Percentiles rank a stretch among this genome's conserved stretches.
These are phyloP conservation scores for Lithophane ornitopus DNA, from an alignment of 2,888 invertebrate species.

Conservation along the genomic window DNA sequence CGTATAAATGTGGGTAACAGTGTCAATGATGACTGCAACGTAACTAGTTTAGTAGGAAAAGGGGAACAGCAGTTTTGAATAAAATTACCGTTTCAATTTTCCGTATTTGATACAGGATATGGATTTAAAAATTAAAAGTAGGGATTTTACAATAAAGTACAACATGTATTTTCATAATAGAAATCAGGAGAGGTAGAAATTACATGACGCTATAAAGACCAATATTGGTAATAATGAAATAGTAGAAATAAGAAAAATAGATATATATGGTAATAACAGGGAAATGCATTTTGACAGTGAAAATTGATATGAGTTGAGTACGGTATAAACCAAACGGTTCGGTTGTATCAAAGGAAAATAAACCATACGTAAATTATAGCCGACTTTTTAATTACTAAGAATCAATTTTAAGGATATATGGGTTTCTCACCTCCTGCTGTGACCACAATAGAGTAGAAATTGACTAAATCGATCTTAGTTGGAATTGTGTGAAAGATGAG, in stretches of 20 bases:
- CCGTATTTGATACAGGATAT: conserved; percentile 8
- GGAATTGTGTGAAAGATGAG: conserved; percentile 4
- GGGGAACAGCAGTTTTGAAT: conserved; percentile 32
- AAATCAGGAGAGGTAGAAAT: neutral
- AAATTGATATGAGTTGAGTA: neutral
- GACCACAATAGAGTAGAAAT: conserved; percentile 41
- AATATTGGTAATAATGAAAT: neutral
- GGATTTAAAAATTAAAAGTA: neutral
- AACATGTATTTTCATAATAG: neutral
- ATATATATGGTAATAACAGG: neutral
- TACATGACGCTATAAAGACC: neutral
- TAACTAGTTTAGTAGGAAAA: neutral
- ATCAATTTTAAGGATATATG: conserved; percentile 55
- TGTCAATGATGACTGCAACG: conserved; percentile 45
- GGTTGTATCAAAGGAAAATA: conserved; percentile 20
- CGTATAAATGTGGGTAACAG: conserved; percentile 57
- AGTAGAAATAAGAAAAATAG: neutral
- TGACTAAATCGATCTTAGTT: conserved; percentile 16
- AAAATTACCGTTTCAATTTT: conserved; percentile 40
- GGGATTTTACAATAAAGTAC: neutral
- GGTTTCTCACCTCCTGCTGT: conserved; percentile 35
- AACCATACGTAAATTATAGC: conserved; percentile 34
- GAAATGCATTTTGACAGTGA: neutral
- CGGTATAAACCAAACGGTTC: neutral
- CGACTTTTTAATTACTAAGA: conserved; percentile 60